These are phyloP conservation scores for Chelidonichthys spinosus DNA, from an alignment of 2,797 vertebrate genomes.

Conservation along the genomic window DNA sequence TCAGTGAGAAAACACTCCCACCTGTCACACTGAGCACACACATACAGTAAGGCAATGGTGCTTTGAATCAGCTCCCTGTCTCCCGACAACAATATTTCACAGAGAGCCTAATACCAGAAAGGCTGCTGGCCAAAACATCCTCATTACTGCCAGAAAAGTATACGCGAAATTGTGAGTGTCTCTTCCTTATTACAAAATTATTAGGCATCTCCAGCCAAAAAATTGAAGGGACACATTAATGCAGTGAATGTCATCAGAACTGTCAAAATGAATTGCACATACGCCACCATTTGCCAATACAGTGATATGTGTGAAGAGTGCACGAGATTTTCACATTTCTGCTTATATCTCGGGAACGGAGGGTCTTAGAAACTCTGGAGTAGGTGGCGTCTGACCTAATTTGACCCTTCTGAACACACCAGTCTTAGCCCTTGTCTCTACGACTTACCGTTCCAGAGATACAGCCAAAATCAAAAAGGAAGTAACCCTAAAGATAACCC, in stretches of 20 bases:
- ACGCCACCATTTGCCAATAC: no score
- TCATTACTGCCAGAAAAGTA: conserved; percentile 46
- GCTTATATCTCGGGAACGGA: no score
- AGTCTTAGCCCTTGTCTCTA: no score
- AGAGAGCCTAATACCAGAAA: conserved; percentile 26
- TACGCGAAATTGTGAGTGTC: background rate
- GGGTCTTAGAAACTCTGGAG: no score
- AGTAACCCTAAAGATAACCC: no score
- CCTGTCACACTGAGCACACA: conserved; percentile 9
- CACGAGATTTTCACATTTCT: background rate
- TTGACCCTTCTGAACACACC: no score
- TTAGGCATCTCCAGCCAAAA: conserved; percentile 11
- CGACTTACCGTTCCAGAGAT: no score
- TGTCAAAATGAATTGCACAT: conserved; percentile 35
- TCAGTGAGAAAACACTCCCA: conserved; percentile 6
- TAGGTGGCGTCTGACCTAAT: no score
- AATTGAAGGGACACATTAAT: conserved; percentile 21
- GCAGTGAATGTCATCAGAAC: conserved; percentile 8
- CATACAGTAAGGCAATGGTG: background rate
- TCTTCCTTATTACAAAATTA: conserved; percentile 12
- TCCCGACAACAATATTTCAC: conserved; percentile 27
- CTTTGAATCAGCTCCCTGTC: conserved; percentile 2
- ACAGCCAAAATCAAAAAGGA: no score
- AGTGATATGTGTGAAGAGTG: background rate
- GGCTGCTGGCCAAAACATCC: conserved; percentile 46